Base-by-base conservation (phyloP, 2,797 vertebrate genomes). In the Rallus crepitans region DNA sequence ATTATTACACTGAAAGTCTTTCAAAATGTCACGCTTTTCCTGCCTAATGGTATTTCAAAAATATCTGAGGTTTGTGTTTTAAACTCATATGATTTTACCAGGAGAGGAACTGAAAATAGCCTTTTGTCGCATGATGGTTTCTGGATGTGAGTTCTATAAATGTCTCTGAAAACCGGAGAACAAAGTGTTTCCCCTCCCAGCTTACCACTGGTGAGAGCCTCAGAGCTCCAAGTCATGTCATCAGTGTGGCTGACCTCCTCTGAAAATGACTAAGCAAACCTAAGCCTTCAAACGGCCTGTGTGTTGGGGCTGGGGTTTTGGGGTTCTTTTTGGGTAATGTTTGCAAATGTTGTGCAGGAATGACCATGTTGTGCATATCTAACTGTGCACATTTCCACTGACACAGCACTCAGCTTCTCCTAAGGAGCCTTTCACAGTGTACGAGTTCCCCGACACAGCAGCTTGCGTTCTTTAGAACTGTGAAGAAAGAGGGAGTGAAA, bases 261-360 rank as follows among this genome's bases (percentile, higher is more conserved):
- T 87, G 27, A 45, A 86, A 90, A 93, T 90, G 81, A 94, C 70
- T 90, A 55, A 95, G 78, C 70, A 93, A 87, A 68, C 50, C 42
- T n/a, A 61, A 82, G 35, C 59, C 21, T 47, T 78, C 73, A 39
- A 61, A 83, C 7, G 55, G 10, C 6, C 33, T 16, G 0, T 39
- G 21, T 57, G 14, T 8, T 69, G 40, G 16, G 60, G 21, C 30
- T 76, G 61, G 42, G 6, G 0, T 18, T 77, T 19, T 45, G 42
- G 42, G 42, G 42, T 45, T 45, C 42, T 4, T n/a, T 75, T 61
- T 40, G 15, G 33, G 39, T 65, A 50, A 68, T 10, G 10, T 18
- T 69, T 72, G 42, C 35, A 59, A 60, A 17, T 7, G 13, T 47
- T 75, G n/a, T 11, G 1, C 42, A 73, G 53, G 59, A 82, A 39